Conservation (phyloP, 2,797 vertebrate species). For the Babyrousa celebensis region DNA sequence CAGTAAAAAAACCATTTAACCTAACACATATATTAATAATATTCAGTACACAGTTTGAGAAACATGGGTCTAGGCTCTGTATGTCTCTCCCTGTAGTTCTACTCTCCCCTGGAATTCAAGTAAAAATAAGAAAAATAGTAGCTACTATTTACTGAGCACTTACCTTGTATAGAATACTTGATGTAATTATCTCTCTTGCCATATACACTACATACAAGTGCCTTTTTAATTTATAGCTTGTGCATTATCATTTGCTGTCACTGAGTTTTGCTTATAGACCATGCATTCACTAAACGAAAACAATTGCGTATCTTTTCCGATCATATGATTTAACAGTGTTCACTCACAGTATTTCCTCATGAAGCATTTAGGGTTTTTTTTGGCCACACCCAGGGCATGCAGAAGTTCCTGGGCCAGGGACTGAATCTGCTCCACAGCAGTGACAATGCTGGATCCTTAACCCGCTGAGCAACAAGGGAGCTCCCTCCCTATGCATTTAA, state of each 20-base stretch:
- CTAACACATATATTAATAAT: background rate
- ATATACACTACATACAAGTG: background rate
- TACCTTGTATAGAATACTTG: background rate
- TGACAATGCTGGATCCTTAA: too few relatives aligned
- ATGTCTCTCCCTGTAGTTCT: background rate
- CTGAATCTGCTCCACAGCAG: too few relatives aligned
- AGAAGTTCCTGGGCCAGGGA: too few relatives aligned
- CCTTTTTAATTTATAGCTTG: slow-evolving; percentile 33
- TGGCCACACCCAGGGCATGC: too few relatives aligned
- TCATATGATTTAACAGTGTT: background rate
- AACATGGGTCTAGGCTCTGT: background rate
- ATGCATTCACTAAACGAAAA: background rate
- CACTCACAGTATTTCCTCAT: background rate
- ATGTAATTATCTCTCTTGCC: background rate
- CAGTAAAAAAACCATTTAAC: slow-evolving; percentile 22
- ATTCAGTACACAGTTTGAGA: background rate
- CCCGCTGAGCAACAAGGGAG: too few relatives aligned
- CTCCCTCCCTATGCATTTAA: background rate
- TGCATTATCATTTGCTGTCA: background rate
- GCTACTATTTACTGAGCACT: background rate
- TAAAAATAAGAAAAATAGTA: background rate
- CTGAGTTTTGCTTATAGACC: background rate
- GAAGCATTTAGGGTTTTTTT: background rate
- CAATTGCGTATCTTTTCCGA: background rate
- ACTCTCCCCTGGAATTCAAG: background rate